Evolutionary conservation across 2,888 invertebrate genomes (phyloP).

Genomic region (Heliconius erato): DNA sequence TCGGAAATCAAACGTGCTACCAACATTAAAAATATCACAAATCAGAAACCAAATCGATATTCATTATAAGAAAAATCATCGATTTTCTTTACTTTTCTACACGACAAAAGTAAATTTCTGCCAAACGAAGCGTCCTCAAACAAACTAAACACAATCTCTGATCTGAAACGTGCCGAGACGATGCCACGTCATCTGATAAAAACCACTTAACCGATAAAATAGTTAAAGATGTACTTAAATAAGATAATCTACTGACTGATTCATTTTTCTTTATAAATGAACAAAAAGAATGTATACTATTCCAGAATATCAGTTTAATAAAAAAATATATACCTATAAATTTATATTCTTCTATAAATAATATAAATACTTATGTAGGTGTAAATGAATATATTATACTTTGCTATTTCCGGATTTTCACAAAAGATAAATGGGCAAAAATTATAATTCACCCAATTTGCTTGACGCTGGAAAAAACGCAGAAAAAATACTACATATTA

Average conservation of each 20-base stretch:
- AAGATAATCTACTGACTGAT: constrained; percentile 8
- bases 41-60: background rate
- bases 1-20: background rate
- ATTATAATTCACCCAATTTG: no score
- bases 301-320: background rate
- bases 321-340: no score
- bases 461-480: no score
- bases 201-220: constrained; percentile 44
- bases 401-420: no score
- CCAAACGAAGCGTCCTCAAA: constrained; percentile 36
- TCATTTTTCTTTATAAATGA: constrained; percentile 12
- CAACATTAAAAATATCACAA: background rate
- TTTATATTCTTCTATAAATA: no score
- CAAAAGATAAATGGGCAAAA: no score
- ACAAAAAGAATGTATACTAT: background rate
- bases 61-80: background rate
- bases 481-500: no score
- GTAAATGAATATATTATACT: no score
- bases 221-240: constrained; percentile 35
- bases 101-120: constrained; percentile 20
- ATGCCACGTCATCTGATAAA: constrained; percentile 45
- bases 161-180: constrained; percentile 46
- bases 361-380: no score
- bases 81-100: constrained; percentile 8
- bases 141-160: constrained; percentile 34